Conservation (phyloP, 1,140 invertebrate genomes). For the Tetramorium simillimum region DNA sequence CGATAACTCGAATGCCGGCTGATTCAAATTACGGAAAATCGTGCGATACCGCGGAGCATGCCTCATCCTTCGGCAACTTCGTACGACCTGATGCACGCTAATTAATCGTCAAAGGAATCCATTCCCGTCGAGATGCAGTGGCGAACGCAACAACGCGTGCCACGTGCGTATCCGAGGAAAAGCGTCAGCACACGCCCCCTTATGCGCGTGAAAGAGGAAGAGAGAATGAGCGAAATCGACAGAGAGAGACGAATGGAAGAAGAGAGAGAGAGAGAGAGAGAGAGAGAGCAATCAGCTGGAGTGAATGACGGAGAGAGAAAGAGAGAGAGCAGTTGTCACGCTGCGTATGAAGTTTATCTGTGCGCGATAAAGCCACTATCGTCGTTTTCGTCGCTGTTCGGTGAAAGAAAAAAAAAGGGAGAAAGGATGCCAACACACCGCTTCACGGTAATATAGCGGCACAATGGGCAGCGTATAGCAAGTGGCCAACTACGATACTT, state of each 20-base stretch:
- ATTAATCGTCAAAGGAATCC: not conserved
- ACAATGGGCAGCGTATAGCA: not conserved
- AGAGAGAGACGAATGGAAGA: no score
- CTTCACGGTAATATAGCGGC: not conserved
- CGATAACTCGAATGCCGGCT: not conserved
- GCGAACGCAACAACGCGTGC: not conserved
- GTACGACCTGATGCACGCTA: not conserved
- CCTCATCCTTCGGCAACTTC: not conserved
- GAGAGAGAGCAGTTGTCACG: not conserved
- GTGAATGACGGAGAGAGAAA: not conserved
- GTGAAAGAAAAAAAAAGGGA: not conserved
- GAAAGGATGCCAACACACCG: not conserved
- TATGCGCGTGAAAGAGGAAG: slow-evolving; percentile 21
- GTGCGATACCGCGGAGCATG: not conserved
- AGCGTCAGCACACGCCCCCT: slow-evolving; percentile 57
- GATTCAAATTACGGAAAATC: not conserved
- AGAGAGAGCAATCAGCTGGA: not conserved
- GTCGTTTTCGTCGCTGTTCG: slow-evolving; percentile 36
- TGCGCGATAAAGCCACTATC: slow-evolving; percentile 74
- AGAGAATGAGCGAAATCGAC: not conserved
- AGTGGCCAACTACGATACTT: slow-evolving; percentile 20
- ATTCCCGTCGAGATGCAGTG: not conserved
- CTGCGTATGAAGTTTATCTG: slow-evolving; percentile 69
- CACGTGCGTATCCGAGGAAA: slow-evolving; percentile 57
- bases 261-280: not conserved